Percentiles rank a stretch among this genome's conserved stretches.
phyloP scores from a whole-genome alignment of 2,797 vertebrate genomes.

The Alectoris magna region DNA sequence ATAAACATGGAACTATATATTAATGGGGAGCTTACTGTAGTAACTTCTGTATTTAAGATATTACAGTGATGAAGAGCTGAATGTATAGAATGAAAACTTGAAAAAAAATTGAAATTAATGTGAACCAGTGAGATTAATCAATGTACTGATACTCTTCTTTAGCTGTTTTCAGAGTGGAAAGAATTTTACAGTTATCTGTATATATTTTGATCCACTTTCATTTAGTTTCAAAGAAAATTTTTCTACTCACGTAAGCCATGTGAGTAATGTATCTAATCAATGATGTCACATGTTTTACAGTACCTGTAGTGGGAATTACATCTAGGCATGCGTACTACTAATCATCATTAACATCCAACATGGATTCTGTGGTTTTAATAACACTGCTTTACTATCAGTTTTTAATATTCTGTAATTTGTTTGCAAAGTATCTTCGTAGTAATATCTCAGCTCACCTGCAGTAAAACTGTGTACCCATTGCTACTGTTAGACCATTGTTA shows the following conservation, averaged over 20 bases:
- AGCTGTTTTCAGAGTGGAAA: not conserved
- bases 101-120: not conserved
- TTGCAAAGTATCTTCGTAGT: not conserved
- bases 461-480: not conserved
- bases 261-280: not conserved
- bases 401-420: not conserved
- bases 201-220: not conserved
- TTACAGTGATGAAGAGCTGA: accelerated
- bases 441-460: not conserved
- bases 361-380: not conserved
- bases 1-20: not conserved
- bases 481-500: not conserved
- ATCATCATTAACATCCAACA: not conserved
- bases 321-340: not conserved
- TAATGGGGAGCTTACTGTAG: not conserved
- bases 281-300: not conserved
- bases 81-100: not conserved
- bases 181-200: not conserved
- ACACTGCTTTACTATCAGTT: not conserved
- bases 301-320: not conserved
- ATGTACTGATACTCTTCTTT: not conserved
- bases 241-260: not conserved
- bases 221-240: not conserved
- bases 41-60: not conserved
- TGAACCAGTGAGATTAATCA: not conserved